Evolutionary conservation across 2,113 vertebrate species (phyloP), one percentile per base, ranked within the genome.

Genomic region (Hemicordylus capensis): DNA sequence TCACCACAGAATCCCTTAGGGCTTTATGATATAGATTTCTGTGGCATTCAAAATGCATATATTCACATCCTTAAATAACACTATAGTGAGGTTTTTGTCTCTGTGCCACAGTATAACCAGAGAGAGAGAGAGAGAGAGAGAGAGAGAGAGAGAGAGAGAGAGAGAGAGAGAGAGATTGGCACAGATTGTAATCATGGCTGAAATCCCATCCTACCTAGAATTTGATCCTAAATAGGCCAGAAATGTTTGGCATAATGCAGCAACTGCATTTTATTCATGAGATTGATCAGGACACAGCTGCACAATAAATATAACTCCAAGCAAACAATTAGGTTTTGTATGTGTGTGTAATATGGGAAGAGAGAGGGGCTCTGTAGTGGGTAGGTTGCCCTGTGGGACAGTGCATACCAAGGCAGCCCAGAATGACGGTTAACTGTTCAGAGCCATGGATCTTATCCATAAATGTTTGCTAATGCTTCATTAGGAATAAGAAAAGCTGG

Each of bases 221-320:
- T 76, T 90, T 93, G 91, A 91, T 84, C 86, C 75, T 87, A 63
- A n/a, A 15, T 67, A 89, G 76, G 12, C 61, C n/a, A 85, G 81
- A 87, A 85, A 93, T 91, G 81, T 94, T 92, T 93, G 92, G 81
- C 84, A 90, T 80, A 86, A 80, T 28, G 75, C 76, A 90, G 87
- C 87, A 92, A 75, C 80, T 78, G 70, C 88, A 58, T 58, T 69
- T 90, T 89, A 91, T 86, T 80, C 0, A 0, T 26, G 80, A 81
- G 66, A 44, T n/a, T 1, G 4, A 44, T 89, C 69, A 46, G 74
- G 72, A 86, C 48, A 88, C 76, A 90, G 88, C 67, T 85, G 39
- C 14, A 56, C 39, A 48, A 11, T 73, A 90, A 63, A 79, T 87
- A 92, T 64, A 79, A 79, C 87, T 80, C 78, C 75, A 67, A 76